Percentiles rank a stretch among this genome's conserved stretches.
Conservation (phyloP, 1,140 invertebrate species). For the Asbolus verrucosus region DNA sequence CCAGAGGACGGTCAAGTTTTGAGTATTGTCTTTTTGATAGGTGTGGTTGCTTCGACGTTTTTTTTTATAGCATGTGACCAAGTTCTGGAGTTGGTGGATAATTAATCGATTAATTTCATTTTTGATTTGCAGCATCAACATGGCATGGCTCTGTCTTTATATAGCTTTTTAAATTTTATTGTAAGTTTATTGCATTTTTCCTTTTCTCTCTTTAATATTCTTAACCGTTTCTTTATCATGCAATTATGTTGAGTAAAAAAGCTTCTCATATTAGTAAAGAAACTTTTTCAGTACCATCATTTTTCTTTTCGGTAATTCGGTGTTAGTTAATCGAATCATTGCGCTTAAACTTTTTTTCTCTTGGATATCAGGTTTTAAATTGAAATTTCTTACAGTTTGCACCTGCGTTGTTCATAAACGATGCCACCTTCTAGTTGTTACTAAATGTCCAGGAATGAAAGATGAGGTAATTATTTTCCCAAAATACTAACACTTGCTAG, state of each 20-base stretch:
- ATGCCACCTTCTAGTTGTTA: conserved; percentile 94
- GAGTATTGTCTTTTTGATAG: conserved; percentile 7
- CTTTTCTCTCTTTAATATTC: conserved; percentile 43
- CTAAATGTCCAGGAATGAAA: conserved; percentile 96
- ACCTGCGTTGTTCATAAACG: conserved; percentile 98
- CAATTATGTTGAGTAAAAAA: conserved; percentile 7
- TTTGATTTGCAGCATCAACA: conserved; percentile 63
- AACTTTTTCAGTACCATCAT: conserved; percentile 13
- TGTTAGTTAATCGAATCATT: conserved; percentile 24
- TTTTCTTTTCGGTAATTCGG: conserved; percentile 31
- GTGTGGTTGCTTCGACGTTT: conserved; percentile 26
- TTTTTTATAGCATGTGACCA: conserved; percentile 44
- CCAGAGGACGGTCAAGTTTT: conserved; percentile 1
- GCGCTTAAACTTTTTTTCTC: conserved; percentile 13
- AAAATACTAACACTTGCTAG: too few species aligned
- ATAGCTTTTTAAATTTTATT: conserved; percentile 61
- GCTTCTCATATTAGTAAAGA: conserved; percentile 5
- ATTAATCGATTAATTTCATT: conserved; percentile 52
- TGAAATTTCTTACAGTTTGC: conserved; percentile 80
- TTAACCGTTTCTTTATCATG: conserved; percentile 35
- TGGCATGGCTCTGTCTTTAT: conserved; percentile 61
- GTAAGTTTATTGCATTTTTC: conserved; percentile 56
- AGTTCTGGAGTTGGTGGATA: conserved; percentile 26
- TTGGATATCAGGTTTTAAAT: conserved; percentile 17
- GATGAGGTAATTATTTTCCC: conserved; percentile 75